A percentile compares a stretch with the other conserved stretches of the same genome.
Conservation (phyloP, 2,113 vertebrate species). For the Cochlearius cochlearius region DNA sequence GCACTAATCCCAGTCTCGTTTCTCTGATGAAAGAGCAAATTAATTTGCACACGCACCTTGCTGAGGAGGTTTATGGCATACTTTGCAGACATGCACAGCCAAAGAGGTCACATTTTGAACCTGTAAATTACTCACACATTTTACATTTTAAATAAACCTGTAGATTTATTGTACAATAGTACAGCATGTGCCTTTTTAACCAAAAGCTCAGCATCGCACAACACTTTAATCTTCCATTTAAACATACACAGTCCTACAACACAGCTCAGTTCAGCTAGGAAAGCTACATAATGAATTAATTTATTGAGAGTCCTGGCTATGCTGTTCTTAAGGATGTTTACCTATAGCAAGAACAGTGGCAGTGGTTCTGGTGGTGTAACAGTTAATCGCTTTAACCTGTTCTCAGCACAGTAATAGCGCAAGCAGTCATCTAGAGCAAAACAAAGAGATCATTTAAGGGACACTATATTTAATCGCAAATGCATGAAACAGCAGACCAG, state of each 20-base stretch:
- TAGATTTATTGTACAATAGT: conserved; percentile 45
- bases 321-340: not conserved
- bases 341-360: not conserved
- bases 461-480: not conserved
- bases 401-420: conserved; percentile 10
- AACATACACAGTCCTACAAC: conserved; percentile 34
- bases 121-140: conserved; percentile 25
- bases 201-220: conserved; percentile 30
- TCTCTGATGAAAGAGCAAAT: not conserved
- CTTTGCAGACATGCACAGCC: not conserved
- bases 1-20: not conserved
- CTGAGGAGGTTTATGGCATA: not conserved
- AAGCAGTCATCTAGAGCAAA: conserved; percentile 4
- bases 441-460: not conserved
- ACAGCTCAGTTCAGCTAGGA: not conserved
- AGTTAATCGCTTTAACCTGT: conserved; percentile 11
- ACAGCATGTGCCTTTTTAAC: conserved; percentile 47
- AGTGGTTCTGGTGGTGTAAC: not conserved
- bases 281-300: not conserved
- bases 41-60: not conserved
- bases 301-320: not conserved
- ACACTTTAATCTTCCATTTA: conserved; percentile 28
- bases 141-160: conserved; percentile 40
- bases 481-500: not conserved
- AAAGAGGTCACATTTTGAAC: not conserved